These are phyloP conservation scores for Drosophila austrosaltans DNA, from an alignment of 2,888 invertebrate species.

Conservation along the genomic window DNA sequence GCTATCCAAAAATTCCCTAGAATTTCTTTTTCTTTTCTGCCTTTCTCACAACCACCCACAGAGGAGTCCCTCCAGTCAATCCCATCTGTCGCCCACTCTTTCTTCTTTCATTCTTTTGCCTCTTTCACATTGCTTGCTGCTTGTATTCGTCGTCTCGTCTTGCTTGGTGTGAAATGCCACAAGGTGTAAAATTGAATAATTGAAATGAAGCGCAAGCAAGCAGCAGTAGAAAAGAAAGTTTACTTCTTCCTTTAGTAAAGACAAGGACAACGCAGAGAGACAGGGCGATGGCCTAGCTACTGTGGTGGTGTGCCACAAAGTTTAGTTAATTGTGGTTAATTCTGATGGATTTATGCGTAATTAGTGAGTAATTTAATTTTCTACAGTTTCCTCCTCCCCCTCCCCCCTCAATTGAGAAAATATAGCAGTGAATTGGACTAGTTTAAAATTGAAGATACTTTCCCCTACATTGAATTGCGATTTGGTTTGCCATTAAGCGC, in stretches of 20 bases:
- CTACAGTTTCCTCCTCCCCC: slow-evolving; percentile 27
- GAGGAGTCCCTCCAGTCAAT: no score
- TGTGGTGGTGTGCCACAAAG: slow-evolving; percentile 59
- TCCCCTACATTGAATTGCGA: not conserved
- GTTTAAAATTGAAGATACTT: not conserved
- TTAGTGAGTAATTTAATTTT: slow-evolving; percentile 77
- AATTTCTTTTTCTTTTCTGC: slow-evolving; percentile 33
- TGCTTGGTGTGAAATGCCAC: slow-evolving; percentile 69
- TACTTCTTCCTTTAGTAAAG: not conserved
- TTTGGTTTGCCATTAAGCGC: slow-evolving; percentile 24
- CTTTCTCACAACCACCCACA: no score
- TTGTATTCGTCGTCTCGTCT: slow-evolving; percentile 34
- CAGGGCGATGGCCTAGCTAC: slow-evolving; percentile 44
- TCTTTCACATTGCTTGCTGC: slow-evolving; percentile 7
- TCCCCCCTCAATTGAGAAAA: not conserved
- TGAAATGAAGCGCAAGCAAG: slow-evolving; percentile 68
- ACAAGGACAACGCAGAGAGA: slow-evolving; percentile 12
- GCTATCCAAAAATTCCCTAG: slow-evolving; percentile 65
- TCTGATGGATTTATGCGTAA: slow-evolving; percentile 80
- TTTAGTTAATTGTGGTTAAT: slow-evolving; percentile 80
- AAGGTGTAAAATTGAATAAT: slow-evolving; percentile 82
- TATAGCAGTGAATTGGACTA: not conserved
- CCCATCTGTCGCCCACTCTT: not conserved
- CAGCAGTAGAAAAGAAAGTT: slow-evolving; percentile 18
- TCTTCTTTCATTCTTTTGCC: slow-evolving; percentile 26